phyloP scores from a whole-genome alignment of 23 tunicate genomes.

The Botrylloides violaceus region DNA sequence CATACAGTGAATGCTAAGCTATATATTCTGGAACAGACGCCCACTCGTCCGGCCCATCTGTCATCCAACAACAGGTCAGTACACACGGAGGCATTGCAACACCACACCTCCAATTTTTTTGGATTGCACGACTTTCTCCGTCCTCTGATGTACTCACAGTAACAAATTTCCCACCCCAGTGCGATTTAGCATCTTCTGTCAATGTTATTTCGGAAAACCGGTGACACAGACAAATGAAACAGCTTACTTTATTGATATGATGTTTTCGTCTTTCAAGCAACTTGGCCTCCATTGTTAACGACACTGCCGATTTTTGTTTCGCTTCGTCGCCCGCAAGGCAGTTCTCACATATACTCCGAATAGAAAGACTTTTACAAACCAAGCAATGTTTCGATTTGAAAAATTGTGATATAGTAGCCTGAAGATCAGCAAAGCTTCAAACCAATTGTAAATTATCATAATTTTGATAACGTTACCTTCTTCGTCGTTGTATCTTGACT shows the following conservation, averaged over 20 bases:
- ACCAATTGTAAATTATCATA: not conserved
- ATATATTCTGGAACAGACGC: too few relatives aligned
- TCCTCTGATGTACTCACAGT: too few relatives aligned
- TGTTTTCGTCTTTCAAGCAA: constrained; percentile 18
- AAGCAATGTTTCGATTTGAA: constrained; percentile 67
- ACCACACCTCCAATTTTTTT: too few relatives aligned
- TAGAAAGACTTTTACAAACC: constrained; percentile 28
- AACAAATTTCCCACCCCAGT: too few relatives aligned
- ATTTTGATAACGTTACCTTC: constrained; percentile 1
- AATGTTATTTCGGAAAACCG: too few relatives aligned
- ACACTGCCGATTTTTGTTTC: constrained; percentile 18
- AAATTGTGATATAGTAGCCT: constrained; percentile 70
- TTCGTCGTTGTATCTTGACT: constrained; percentile 9
- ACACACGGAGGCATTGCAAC: too few relatives aligned
- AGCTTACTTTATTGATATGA: constrained; percentile 13
- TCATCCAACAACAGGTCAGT: too few relatives aligned
- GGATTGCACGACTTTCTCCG: too few relatives aligned
- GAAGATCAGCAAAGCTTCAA: constrained; percentile 3
- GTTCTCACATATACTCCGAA: constrained; percentile 17
- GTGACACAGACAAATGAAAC: too few relatives aligned
- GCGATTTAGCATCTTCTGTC: too few relatives aligned
- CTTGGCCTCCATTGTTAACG: constrained; percentile 17
- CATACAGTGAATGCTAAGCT: too few relatives aligned
- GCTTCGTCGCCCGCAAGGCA: constrained; percentile 14
- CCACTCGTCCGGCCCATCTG: too few relatives aligned